Conservation (phyloP, 1,140 invertebrate species). For the Ephestia elutella region DNA sequence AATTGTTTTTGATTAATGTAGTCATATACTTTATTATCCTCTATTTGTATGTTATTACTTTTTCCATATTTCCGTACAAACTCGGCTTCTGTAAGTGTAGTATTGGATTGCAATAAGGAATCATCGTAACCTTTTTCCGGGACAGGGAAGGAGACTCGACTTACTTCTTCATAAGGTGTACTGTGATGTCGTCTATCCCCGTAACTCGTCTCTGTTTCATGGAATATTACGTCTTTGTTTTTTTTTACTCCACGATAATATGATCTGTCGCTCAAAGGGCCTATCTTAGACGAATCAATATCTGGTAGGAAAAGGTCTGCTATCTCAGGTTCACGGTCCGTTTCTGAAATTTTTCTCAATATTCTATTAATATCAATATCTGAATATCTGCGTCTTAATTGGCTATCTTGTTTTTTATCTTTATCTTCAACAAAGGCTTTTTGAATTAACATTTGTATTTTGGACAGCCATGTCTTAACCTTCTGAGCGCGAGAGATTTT, state of each 20-base stretch:
- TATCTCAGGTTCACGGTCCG: background rate
- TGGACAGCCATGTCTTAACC: slow-evolving; percentile 22
- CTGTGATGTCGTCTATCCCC: background rate
- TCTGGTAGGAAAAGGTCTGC: background rate
- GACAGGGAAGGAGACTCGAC: too few relatives aligned
- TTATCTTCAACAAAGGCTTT: slow-evolving; percentile 15
- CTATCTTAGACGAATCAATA: background rate
- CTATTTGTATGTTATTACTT: background rate
- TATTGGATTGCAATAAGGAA: background rate
- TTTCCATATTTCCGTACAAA: background rate
- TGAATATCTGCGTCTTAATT: background rate
- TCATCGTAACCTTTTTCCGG: too few relatives aligned
- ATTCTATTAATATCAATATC: background rate
- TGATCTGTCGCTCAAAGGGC: background rate
- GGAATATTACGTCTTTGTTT: background rate
- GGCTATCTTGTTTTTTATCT: slow-evolving; percentile 1
- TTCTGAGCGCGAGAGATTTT: slow-evolving; percentile 12
- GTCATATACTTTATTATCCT: background rate
- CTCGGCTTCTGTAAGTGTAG: background rate
- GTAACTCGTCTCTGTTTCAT: background rate
- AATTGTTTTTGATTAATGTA: background rate
- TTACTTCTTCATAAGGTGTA: background rate
- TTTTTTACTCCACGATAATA: background rate
- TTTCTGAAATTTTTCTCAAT: background rate
- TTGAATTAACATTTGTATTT: slow-evolving; percentile 19